Evolutionary conservation across 2,113 vertebrate genomes (phyloP), one percentile per base, ranked within the genome.

Genomic region (Cebus imitator): DNA sequence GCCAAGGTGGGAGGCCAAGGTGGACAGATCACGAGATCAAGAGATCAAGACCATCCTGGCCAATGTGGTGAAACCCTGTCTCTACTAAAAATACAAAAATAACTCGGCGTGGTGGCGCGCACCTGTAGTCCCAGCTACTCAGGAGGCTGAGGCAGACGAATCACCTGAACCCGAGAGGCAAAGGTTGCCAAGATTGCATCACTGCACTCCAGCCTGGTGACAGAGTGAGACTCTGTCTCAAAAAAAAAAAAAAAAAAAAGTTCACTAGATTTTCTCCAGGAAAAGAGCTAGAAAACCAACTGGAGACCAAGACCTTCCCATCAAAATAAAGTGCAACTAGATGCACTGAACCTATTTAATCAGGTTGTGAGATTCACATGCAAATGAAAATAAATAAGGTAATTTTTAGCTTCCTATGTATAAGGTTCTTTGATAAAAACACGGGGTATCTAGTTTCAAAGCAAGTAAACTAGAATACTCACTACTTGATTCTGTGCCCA

Each of bases 401-500:
- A 58, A 45, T 75, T 43, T 16, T 32, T 50, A 94, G 64, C 78
- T 90, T 81, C 78, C 5, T 40, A 80, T n/a, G 37, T 10, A 8
- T 43, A 61, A 43, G 1, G 55, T 25, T 27, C 58, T 32, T 3
- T 72, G 27, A 82, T 8, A 70, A 79, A 89, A 91, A 61, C 1
- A 27, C n/a, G 13, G 23, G 25, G 0, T 68, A 76, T 80, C 84
- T 48, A 72, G 37, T 90, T 87, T 85, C 35, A 66, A 91, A 68
- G 61, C 48, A 97, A 95, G 90, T 0, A 0, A 82, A 87, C 1
- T 8, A 88, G 30, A 81, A 11, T 2, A 96, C 99, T 98, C 97
- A 99, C 99, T 98, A 99, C 99, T 99, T 99, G 99, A 98, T 99
- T 99, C 98, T 99, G 99, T 89, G 99, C 99, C 99, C 99, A 99